phyloP scores from a whole-genome alignment of 2,797 vertebrate genomes.

The Cyprinella venusta region DNA sequence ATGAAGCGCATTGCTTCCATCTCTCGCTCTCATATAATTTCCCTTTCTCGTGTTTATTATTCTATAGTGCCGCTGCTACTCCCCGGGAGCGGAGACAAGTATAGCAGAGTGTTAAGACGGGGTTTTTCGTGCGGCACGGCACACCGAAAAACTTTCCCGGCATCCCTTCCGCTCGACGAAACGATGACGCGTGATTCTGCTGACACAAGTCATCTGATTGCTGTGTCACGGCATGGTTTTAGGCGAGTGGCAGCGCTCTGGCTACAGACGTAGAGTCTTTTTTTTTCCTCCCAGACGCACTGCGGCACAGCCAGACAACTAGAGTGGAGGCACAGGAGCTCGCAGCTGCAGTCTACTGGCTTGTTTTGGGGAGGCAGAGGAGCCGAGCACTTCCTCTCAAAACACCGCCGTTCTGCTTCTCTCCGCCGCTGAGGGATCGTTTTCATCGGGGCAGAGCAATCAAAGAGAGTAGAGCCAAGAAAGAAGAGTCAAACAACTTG shows the following conservation, averaged over 20 bases:
- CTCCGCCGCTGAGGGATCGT: slow-evolving; percentile 18
- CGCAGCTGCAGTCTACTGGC: slow-evolving; percentile 66
- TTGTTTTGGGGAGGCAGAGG: slow-evolving; percentile 35
- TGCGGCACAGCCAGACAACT: slow-evolving; percentile 79
- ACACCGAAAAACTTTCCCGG: slow-evolving; percentile 56
- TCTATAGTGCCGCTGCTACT: not conserved
- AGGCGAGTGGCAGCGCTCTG: slow-evolving; percentile 54
- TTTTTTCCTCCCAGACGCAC: slow-evolving; percentile 77
- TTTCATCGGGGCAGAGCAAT: slow-evolving; percentile 43
- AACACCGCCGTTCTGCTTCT: slow-evolving; percentile 20
- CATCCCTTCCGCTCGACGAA: slow-evolving; percentile 61
- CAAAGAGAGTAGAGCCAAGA: slow-evolving; percentile 7
- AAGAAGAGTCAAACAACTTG: slow-evolving; percentile 43
- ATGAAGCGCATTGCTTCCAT: not conserved
- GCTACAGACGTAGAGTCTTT: slow-evolving; percentile 58
- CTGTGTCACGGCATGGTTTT: slow-evolving; percentile 80
- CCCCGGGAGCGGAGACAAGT: not conserved
- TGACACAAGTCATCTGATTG: slow-evolving; percentile 87
- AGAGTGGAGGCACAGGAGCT: slow-evolving; percentile 68
- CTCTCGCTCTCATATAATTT: slow-evolving; percentile 6
- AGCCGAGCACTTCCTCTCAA: slow-evolving; percentile 42
- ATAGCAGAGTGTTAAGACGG: slow-evolving; percentile 15
- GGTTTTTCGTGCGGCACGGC: slow-evolving; percentile 39
- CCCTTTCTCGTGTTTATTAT: slow-evolving; percentile 22
- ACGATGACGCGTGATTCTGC: slow-evolving; percentile 78